Conservation (phyloP, 2,113 vertebrate genomes). For the Isurus oxyrinchus region DNA sequence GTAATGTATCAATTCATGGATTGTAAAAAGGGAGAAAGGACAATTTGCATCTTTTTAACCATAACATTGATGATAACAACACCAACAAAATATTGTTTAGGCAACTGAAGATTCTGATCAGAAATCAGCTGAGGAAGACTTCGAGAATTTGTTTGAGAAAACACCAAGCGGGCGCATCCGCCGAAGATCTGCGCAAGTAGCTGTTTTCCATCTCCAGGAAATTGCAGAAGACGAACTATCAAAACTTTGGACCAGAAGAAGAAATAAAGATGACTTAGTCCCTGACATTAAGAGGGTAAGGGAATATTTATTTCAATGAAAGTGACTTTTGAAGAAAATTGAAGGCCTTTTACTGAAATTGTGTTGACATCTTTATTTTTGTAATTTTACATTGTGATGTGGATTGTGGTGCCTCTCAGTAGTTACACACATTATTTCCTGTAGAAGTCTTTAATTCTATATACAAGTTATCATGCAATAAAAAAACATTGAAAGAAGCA, state of each 20-base stretch:
- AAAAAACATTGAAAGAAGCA: neutral
- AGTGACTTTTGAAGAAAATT: neutral
- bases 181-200: conserved; percentile 85
- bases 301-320: neutral
- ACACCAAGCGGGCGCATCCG: conserved; percentile 89
- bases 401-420: neutral
- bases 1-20: neutral
- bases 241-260: conserved; percentile 85
- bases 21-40: neutral
- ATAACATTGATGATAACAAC: neutral
- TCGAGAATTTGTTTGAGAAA: conserved; percentile 74
- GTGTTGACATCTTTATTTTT: neutral
- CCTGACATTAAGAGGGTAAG: conserved; percentile 88
- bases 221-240: conserved; percentile 89
- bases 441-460: neutral
- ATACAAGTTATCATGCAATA: neutral
- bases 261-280: conserved; percentile 92
- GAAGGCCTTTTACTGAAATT: neutral
- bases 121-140: conserved; percentile 48
- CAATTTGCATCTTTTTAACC: neutral
- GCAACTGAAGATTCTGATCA: conserved; percentile 50
- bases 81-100: conserved; percentile 40
- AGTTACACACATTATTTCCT: neutral
- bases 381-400: neutral
- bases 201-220: conserved; percentile 94